Evolutionary conservation across 2,797 vertebrate species (phyloP).

Genomic region (Periparus ater): DNA sequence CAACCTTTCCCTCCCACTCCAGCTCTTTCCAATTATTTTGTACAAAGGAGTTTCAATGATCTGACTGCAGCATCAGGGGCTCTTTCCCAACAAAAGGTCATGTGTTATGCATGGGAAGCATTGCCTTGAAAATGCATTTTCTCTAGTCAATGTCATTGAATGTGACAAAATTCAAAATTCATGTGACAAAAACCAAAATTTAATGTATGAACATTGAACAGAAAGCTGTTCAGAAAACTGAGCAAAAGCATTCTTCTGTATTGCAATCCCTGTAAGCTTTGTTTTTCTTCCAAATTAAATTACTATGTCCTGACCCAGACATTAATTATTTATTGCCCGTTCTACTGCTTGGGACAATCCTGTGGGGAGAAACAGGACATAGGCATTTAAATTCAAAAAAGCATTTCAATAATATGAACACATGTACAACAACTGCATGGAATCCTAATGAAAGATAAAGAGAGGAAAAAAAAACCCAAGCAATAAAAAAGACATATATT

Average conservation of each 20-base stretch:
- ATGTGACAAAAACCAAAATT: background rate
- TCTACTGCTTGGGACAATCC: constrained; percentile 39
- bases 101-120: background rate
- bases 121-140: background rate
- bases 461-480: constrained; percentile 25
- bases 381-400: constrained; percentile 42
- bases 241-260: background rate
- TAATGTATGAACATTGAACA: background rate
- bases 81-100: background rate
- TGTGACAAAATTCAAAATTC: background rate
- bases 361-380: background rate
- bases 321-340: constrained; percentile 53
- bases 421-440: background rate
- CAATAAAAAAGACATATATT: background rate
- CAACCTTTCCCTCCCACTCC: background rate
- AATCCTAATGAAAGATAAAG: constrained; percentile 40
- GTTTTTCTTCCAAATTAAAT: background rate
- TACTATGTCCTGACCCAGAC: background rate
- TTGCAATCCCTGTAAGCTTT: constrained; percentile 8
- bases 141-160: rapidly evolving
- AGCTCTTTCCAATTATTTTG: background rate
- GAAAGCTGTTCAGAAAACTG: background rate
- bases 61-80: background rate
- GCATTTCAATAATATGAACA: constrained; percentile 41
- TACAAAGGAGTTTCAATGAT: background rate